These are phyloP conservation scores for Rhinatrema bivittatum DNA, from an alignment of 2,797 vertebrate genomes.

Conservation along the genomic window DNA sequence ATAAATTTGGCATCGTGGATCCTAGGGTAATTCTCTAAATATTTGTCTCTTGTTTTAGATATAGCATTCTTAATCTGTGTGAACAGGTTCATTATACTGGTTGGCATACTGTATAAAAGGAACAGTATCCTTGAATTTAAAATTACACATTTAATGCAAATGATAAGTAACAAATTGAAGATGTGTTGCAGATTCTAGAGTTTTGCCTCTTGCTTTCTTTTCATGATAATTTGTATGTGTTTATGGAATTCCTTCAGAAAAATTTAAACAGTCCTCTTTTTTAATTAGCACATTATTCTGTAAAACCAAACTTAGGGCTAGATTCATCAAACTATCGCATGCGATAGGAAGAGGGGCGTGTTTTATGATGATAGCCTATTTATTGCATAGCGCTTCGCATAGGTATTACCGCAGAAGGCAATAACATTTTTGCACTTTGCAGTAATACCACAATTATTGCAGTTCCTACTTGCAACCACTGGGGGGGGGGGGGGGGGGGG, in stretches of 20 bases:
- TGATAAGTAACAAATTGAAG: background rate
- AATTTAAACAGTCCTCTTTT: background rate
- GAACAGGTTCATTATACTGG: too few relatives aligned
- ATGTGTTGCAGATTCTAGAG: background rate
- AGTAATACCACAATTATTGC: too few relatives aligned
- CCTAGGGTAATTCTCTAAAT: slow-evolving; percentile 65
- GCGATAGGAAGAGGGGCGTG: too few relatives aligned
- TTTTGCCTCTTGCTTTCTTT: background rate
- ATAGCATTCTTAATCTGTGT: background rate
- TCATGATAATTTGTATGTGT: background rate
- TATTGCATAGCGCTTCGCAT: too few relatives aligned
- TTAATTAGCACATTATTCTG: background rate
- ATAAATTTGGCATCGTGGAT: slow-evolving; percentile 81
- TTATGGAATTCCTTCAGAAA: background rate
- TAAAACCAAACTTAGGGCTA: too few relatives aligned
- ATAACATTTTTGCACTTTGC: too few relatives aligned
- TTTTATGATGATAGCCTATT: too few relatives aligned
- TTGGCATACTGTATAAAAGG: background rate
- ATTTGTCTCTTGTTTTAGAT: background rate
- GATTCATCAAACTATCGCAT: too few relatives aligned
- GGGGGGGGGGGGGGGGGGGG: too few relatives aligned
- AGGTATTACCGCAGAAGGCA: too few relatives aligned
- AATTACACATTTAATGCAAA: background rate
- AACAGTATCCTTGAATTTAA: background rate
- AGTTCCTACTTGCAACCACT: too few relatives aligned